A percentile compares a stretch with the other conserved stretches of the same genome.
Conservation (phyloP, 1,140 invertebrate species). For the Subanguina moxae region DNA sequence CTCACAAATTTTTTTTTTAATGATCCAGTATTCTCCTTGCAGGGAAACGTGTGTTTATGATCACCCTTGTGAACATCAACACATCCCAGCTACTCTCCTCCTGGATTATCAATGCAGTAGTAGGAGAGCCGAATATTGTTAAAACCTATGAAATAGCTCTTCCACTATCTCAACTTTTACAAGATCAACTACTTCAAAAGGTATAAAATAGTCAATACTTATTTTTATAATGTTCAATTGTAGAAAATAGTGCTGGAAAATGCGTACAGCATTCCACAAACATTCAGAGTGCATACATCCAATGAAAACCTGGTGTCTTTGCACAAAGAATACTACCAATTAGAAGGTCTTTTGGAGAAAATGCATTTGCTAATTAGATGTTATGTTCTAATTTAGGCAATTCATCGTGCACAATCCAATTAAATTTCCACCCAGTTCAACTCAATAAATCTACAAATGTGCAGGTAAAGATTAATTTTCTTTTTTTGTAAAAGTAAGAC, state of each 20-base stretch:
- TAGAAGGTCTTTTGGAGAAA: not conserved
- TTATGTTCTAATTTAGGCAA: constrained; percentile 5
- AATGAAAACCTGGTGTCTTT: constrained; percentile 32
- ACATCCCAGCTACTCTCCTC: constrained; percentile 21
- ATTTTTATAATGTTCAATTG: constrained; percentile 15
- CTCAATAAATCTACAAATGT: constrained; percentile 11
- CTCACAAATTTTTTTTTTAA: constrained; percentile 8
- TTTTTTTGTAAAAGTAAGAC: not conserved
- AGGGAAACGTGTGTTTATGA: constrained; percentile 30
- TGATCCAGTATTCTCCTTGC: constrained; percentile 16
- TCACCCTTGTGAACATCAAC: constrained; percentile 44
- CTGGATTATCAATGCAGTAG: constrained; percentile 30
- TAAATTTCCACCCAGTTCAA: constrained; percentile 32
- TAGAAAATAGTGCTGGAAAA: constrained; percentile 38
- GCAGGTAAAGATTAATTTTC: constrained; percentile 16
- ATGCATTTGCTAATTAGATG: too few species aligned
- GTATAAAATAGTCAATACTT: constrained; percentile 6
- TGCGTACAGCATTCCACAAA: constrained; percentile 29
- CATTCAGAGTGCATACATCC: constrained; percentile 36
- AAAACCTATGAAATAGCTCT: constrained; percentile 42
- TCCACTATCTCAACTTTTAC: constrained; percentile 10
- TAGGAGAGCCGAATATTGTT: constrained; percentile 42
- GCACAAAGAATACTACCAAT: constrained; percentile 27
- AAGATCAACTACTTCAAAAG: constrained; percentile 20
- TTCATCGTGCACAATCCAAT: constrained; percentile 2